These are phyloP conservation scores for Sardina pilchardus DNA, from an alignment of 2,113 vertebrate genomes.

Conservation along the genomic window DNA sequence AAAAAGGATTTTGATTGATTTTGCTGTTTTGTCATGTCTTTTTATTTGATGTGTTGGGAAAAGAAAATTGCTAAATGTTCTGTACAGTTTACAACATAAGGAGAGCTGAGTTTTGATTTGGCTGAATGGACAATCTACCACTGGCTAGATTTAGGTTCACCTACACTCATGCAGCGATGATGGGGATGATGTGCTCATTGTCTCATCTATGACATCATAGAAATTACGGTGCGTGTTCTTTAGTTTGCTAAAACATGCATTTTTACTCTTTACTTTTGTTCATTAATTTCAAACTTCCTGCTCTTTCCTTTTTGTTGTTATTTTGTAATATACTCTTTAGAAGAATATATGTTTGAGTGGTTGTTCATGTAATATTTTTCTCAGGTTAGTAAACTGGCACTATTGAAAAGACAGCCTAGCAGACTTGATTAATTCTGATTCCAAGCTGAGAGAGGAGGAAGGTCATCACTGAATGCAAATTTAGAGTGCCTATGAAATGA, in stretches of 20 bases:
- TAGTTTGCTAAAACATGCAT: neutral
- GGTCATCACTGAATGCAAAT: neutral
- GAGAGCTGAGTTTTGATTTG: neutral
- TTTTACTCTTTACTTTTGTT: neutral
- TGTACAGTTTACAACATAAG: neutral
- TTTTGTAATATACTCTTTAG: neutral
- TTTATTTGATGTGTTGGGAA: neutral
- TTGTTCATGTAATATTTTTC: neutral
- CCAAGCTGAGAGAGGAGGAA: neutral
- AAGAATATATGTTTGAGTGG: neutral
- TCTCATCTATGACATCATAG: neutral
- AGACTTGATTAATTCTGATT: neutral
- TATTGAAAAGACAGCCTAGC: neutral
- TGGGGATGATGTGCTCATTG: neutral
- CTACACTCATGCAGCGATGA: neutral
- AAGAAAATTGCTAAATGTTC: neutral
- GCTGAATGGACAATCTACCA: slow-evolving; percentile 21
- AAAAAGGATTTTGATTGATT: neutral
- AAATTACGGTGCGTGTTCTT: neutral
- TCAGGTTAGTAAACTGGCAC: neutral
- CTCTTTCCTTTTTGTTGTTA: neutral
- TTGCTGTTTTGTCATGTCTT: neutral
- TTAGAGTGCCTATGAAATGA: neutral
- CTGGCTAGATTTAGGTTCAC: neutral
- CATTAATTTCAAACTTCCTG: neutral